Base-by-base conservation (phyloP, 2,113 vertebrate genomes). In the Bucco capensis region DNA sequence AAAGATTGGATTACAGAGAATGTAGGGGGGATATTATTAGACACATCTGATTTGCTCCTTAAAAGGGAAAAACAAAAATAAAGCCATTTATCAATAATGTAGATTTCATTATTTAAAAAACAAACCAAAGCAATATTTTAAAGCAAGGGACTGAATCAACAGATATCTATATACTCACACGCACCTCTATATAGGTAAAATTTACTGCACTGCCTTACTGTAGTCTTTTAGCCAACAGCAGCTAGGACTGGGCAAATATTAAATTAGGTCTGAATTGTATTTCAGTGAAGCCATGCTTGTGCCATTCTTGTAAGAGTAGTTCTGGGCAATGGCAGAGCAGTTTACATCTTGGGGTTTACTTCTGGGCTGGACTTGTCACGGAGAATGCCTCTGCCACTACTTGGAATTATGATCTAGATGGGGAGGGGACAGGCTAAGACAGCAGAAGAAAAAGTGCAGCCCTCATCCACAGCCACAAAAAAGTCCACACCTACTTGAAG, bases 341-440 rank as follows among this genome's bases (percentile, higher is more conserved):
- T 51, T 74, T 64, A 58, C 79, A 88, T 14, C 30, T 19, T 30
- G 23, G 2, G 5, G 1, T 38, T 86, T 60, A 44, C 7, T 31
- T 85, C 62, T 64, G 78, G 38, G 3, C 19, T 25, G 2, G 38
- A 54, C 7, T 10, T 27, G 40, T 9, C n/a, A 9, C 6, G 72
- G 49, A 13, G 12, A 75, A 30, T 66, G 8, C 49, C 33, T 84
- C 25, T 89, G 19, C 9, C n/a, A 37, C 9, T 31, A n/a, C 23
- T 5, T 19, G 19, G 25, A 80, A 27, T n/a, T 58, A 17, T 0
- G 0, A 65, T 8, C 21, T 31, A 64, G 6, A 11, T 28, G 13
- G 19, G 8, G 6, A 83, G 19, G 31, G 8, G 30, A 37, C 5
- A 40, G 28, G 49, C 22, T 6, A 86, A 49, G 5, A 65, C 12